Conservation (phyloP, 2,888 invertebrate genomes). For the Isoperla grammatica region DNA sequence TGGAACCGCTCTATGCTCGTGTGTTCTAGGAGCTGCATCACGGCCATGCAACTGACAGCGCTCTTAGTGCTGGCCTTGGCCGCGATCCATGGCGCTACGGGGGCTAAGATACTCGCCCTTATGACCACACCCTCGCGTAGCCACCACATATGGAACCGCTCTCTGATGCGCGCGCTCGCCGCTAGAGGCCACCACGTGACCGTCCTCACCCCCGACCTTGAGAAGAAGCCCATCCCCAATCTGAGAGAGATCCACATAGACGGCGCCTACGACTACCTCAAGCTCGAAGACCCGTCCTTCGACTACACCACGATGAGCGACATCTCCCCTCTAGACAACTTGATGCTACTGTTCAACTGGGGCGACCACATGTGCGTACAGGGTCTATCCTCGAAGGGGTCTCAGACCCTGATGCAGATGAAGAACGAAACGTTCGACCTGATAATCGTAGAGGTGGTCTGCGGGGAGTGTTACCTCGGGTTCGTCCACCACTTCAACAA, state of each 20-base stretch:
- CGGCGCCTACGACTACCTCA: constrained; percentile 15
- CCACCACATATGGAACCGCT: constrained; percentile 28
- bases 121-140: constrained; percentile 24
- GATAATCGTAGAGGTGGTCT: constrained; percentile 22
- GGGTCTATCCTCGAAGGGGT: constrained; percentile 10
- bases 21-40: no score
- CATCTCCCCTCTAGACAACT: not conserved
- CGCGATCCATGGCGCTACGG: no score
- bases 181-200: constrained; percentile 27
- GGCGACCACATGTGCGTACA: constrained; percentile 8
- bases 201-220: constrained; percentile 24
- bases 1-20: constrained; percentile 23
- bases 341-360: not conserved
- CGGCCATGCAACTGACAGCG: no score
- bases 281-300: not conserved
- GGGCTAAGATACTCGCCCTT: constrained; percentile 23
- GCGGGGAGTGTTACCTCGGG: constrained; percentile 23
- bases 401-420: constrained; percentile 9
- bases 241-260: constrained; percentile 23
- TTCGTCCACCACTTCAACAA: constrained; percentile 19
- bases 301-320: not conserved
- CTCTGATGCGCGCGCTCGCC: constrained; percentile 21
- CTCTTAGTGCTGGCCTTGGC: no score
- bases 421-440: constrained; percentile 22
- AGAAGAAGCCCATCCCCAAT: constrained; percentile 22